Conservation (phyloP, 2,113 vertebrate species). For the Phrynosoma platyrhinos region DNA sequence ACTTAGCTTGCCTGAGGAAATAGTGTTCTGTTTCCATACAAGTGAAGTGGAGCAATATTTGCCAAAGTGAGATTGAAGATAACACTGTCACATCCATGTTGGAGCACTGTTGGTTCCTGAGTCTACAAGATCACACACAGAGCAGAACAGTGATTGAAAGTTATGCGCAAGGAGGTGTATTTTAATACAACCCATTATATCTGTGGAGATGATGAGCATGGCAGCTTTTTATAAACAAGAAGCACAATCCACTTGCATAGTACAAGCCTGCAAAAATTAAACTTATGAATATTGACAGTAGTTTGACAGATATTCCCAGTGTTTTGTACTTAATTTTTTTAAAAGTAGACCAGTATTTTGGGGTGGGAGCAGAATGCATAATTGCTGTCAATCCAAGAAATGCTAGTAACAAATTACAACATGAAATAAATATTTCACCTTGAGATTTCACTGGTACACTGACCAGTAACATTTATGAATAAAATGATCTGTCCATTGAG, state of each 20-base stretch:
- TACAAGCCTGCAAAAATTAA: background rate
- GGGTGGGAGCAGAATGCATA: background rate
- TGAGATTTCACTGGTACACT: background rate
- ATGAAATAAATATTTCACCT: background rate
- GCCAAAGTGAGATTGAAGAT: background rate
- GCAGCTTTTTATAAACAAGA: background rate
- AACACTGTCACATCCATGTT: background rate
- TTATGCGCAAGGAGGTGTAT: background rate
- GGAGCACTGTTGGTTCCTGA: background rate
- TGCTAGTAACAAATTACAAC: too few species aligned
- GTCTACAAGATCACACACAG: background rate
- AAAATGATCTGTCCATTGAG: background rate
- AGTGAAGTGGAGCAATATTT: background rate
- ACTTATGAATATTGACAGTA: background rate
- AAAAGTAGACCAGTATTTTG: background rate
- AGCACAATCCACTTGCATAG: slow-evolving; percentile 1
- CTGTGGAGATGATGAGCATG: background rate
- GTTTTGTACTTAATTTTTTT: background rate
- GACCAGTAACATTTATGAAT: background rate
- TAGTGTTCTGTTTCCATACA: background rate
- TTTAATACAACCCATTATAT: background rate
- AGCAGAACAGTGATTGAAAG: background rate
- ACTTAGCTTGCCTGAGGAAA: background rate
- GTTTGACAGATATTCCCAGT: background rate
- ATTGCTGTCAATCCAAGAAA: background rate